Percentiles rank a stretch among this genome's conserved stretches.
These are phyloP conservation scores for Muntiacus reevesi DNA, from an alignment of 2,113 vertebrate species.

Conservation along the genomic window DNA sequence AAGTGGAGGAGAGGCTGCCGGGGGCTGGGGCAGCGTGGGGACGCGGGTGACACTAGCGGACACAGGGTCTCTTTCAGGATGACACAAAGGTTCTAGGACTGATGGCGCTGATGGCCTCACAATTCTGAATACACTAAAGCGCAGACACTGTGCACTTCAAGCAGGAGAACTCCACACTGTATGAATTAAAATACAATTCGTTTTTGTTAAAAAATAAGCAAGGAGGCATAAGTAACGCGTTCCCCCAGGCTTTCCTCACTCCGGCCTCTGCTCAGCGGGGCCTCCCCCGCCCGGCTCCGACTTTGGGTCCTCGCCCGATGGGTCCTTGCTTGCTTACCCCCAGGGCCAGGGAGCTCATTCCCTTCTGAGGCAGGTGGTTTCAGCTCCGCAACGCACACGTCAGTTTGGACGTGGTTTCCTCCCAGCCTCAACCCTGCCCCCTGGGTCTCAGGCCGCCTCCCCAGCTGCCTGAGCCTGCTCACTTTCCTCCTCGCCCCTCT, in stretches of 20 bases:
- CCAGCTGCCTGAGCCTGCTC: not conserved
- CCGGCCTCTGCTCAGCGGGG: not conserved
- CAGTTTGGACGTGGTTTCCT: not conserved
- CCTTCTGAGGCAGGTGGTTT: not conserved
- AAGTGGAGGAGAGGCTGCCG: not conserved
- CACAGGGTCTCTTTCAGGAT: not conserved
- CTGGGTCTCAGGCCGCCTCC: not conserved
- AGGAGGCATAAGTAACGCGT: rapidly evolving
- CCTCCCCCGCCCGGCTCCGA: not conserved
- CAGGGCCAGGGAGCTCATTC: not conserved
- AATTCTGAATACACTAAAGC: not conserved
- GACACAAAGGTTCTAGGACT: not conserved
- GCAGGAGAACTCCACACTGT: rapidly evolving
- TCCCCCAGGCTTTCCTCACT: not conserved
- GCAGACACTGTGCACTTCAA: not conserved
- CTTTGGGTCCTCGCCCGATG: not conserved
- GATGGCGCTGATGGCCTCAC: not conserved
- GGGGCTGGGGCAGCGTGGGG: not conserved
- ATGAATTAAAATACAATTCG: no score
- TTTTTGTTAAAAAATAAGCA: not conserved
- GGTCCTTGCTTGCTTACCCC: not conserved
- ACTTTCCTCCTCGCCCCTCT: no score
- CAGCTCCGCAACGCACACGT: no score
- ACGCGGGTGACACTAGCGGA: not conserved
- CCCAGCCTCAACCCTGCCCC: not conserved